phyloP scores from a whole-genome alignment of 2,797 vertebrate genomes.

The Rhabdomys pumilio region DNA sequence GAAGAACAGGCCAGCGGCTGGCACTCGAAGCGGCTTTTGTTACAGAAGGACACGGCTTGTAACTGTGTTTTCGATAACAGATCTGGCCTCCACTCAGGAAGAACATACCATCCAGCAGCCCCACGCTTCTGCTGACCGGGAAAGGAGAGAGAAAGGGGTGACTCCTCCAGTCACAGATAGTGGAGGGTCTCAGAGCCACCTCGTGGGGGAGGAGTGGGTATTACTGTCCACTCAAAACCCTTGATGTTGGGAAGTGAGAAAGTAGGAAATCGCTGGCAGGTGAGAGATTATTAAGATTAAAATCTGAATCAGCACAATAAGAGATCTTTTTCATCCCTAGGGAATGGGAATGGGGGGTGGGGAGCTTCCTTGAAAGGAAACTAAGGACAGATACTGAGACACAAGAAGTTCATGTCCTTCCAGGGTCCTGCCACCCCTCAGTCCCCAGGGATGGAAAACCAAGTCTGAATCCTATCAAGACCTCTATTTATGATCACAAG shows the following conservation, averaged over 20 bases:
- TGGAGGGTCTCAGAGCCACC: neutral
- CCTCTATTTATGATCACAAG: fast-evolving
- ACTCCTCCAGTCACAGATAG: neutral
- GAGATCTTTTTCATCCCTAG: neutral
- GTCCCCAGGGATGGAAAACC: neutral
- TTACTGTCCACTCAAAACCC: neutral
- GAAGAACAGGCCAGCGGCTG: slow-evolving; percentile 41
- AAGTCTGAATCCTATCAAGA: neutral
- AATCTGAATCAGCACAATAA: neutral
- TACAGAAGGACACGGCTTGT: slow-evolving; percentile 36
- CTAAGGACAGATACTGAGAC: neutral
- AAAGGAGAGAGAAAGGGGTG: neutral
- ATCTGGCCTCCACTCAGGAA: neutral
- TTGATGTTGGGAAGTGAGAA: neutral
- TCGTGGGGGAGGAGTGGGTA: neutral
- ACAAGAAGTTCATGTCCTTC: fast-evolving
- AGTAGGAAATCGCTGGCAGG: too few species aligned
- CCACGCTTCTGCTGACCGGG: fast-evolving
- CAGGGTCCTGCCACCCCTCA: neutral
- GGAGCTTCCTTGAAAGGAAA: neutral
- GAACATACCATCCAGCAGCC: fast-evolving
- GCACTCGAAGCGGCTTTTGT: neutral
- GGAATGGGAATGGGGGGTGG: neutral
- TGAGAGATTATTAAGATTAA: neutral
- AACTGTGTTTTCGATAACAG: neutral